A percentile compares a stretch with the other conserved stretches of the same genome.
phyloP scores from a whole-genome alignment of 2,113 vertebrate species.

The Rhea pennata region DNA sequence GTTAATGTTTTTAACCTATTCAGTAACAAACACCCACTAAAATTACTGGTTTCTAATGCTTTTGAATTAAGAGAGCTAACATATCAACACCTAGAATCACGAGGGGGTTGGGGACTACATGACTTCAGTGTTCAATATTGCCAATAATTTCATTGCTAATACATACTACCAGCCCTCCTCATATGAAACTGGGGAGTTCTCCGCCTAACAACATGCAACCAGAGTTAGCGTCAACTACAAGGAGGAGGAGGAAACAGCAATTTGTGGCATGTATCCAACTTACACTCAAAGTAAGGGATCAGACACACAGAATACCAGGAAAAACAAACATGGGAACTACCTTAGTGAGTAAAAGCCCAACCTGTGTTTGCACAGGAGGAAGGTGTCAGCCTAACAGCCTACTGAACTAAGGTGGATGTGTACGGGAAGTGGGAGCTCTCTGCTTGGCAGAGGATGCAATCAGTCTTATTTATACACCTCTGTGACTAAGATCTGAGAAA shows the following conservation, averaged over 20 bases:
- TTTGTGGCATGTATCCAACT: not conserved
- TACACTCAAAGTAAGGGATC: not conserved
- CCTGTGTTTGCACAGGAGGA: not conserved
- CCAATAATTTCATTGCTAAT: not conserved
- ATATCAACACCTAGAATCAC: rapidly evolving
- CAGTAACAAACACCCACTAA: too few relatives aligned
- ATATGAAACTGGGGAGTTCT: not conserved
- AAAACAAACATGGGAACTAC: not conserved
- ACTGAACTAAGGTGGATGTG: not conserved
- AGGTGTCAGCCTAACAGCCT: not conserved
- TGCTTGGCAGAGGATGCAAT: not conserved
- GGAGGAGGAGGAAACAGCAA: not conserved
- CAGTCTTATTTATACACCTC: not conserved
- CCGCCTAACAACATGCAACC: not conserved
- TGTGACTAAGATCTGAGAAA: not conserved
- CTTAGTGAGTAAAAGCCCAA: not conserved
- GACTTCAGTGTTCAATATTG: not conserved
- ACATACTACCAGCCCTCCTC: not conserved
- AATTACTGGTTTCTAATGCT: too few relatives aligned
- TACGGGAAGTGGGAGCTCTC: not conserved
- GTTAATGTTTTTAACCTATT: not conserved
- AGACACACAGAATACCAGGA: not conserved
- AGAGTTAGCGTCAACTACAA: not conserved
- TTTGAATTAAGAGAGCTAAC: not conserved
- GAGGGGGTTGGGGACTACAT: not conserved